Evolutionary conservation across 2,888 invertebrate species (phyloP).

Genomic region (Mimumesa dahlbomi): DNA sequence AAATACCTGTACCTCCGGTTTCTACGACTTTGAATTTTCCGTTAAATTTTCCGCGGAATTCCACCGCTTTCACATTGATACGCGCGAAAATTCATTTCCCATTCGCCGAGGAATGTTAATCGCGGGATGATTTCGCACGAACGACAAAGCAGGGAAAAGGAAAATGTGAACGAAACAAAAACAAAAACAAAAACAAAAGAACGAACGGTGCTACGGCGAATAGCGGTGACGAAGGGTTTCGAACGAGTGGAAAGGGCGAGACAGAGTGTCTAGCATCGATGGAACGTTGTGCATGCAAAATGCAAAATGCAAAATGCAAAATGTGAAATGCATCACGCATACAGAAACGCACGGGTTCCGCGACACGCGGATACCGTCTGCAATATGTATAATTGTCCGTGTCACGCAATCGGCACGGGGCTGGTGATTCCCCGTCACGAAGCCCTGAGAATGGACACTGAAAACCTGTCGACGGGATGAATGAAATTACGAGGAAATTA

Average conservation of each 20-base stretch:
- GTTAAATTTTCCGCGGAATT: too few species aligned
- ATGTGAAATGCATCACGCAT: conserved; percentile 40
- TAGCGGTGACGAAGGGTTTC: conserved; percentile 33
- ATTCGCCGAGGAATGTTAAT: too few species aligned
- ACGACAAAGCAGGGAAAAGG: not conserved
- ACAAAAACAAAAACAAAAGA: not conserved
- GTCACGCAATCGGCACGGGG: conserved; percentile 66
- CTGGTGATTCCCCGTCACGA: conserved; percentile 35
- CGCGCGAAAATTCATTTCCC: too few species aligned
- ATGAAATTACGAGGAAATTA: conserved; percentile 34
- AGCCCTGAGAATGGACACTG: conserved; percentile 4
- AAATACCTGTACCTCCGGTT: too few species aligned
- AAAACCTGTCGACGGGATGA: conserved; percentile 16
- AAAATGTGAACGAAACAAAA: not conserved
- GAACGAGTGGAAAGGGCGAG: conserved; percentile 18
- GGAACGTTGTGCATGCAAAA: conserved; percentile 38
- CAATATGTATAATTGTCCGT: conserved; percentile 67
- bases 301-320: too few species aligned
- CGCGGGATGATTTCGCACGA: too few species aligned
- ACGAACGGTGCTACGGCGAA: not conserved
- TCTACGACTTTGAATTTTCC: too few species aligned
- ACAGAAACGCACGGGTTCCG: conserved; percentile 48
- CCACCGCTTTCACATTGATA: too few species aligned
- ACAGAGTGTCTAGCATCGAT: conserved; percentile 27
- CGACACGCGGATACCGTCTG: conserved; percentile 65